Evolutionary conservation across 1,140 invertebrate genomes (phyloP).

Genomic region (Drosophila burlai): DNA sequence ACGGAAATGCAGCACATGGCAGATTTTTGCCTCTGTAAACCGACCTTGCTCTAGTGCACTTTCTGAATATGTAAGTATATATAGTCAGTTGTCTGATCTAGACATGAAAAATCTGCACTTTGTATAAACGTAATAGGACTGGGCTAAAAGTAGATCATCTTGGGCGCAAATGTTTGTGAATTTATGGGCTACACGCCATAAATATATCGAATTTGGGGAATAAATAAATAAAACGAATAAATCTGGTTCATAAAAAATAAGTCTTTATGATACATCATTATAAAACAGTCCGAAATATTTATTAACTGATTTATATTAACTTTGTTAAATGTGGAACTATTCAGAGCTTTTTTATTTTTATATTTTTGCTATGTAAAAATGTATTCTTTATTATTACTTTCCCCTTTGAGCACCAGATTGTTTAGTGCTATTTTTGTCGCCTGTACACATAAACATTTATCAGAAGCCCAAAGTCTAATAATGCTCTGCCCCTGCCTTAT

Average conservation of each 20-base stretch:
- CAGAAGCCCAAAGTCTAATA: background rate
- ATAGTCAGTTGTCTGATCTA: background rate
- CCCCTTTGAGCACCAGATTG: background rate
- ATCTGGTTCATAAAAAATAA: background rate
- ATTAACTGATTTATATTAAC: background rate
- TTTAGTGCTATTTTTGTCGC: conserved; percentile 22
- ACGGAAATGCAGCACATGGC: conserved; percentile 43
- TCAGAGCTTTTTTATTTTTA: background rate
- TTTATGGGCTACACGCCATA: too few species aligned
- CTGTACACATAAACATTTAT: conserved; percentile 15
- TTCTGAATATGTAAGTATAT: conserved; percentile 1
- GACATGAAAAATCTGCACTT: conserved; percentile 20
- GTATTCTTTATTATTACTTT: background rate
- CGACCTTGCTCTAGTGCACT: conserved; percentile 36
- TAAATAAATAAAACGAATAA: background rate
- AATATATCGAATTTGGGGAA: background rate
- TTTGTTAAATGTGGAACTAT: too few species aligned
- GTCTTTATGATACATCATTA: background rate
- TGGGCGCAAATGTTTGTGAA: background rate
- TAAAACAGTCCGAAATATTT: background rate
- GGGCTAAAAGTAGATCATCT: conserved; percentile 21
- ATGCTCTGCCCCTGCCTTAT: conserved; percentile 1
- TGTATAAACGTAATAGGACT: background rate
- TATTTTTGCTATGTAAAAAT: background rate
- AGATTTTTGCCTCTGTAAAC: conserved; percentile 15